These are phyloP conservation scores for Stichopus chloronotus DNA, from an alignment of 35 echinoderm and acorn worm species.

Conservation along the genomic window DNA sequence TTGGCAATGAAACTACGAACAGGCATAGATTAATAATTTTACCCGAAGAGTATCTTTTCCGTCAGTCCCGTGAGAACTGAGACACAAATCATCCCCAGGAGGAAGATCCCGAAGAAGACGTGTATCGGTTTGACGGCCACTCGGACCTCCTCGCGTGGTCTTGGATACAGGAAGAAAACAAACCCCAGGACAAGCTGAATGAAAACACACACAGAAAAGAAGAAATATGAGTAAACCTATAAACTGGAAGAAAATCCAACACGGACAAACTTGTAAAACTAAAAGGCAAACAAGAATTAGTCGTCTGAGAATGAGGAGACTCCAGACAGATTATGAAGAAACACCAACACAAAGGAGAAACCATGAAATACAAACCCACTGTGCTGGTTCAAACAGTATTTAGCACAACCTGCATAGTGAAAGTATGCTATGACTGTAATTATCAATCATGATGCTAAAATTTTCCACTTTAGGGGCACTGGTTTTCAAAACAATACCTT, in stretches of 20 bases:
- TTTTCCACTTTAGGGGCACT: too few relatives aligned
- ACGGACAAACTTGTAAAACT: background rate
- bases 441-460: too few relatives aligned
- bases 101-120: conserved; percentile 58
- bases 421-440: too few relatives aligned
- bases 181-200: conserved; percentile 53
- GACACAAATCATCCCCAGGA: conserved; percentile 41
- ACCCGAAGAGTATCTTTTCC: conserved; percentile 51
- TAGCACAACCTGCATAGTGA: too few relatives aligned
- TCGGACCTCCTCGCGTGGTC: conserved; percentile 26
- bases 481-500: too few relatives aligned
- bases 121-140: conserved; percentile 18
- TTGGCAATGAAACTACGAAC: too few relatives aligned
- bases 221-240: background rate
- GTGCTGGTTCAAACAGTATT: too few relatives aligned
- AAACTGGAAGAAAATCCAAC: background rate
- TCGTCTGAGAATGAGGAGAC: background rate
- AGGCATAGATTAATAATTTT: background rate
- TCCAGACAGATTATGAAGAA: too few relatives aligned
- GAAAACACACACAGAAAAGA: background rate
- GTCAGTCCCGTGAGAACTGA: conserved; percentile 44
- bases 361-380: too few relatives aligned
- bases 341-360: too few relatives aligned
- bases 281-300: background rate
- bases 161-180: conserved; percentile 51